A percentile compares a stretch with the other conserved stretches of the same genome.
phyloP scores from a whole-genome alignment of 2,888 invertebrate species.

The Phania funesta region DNA sequence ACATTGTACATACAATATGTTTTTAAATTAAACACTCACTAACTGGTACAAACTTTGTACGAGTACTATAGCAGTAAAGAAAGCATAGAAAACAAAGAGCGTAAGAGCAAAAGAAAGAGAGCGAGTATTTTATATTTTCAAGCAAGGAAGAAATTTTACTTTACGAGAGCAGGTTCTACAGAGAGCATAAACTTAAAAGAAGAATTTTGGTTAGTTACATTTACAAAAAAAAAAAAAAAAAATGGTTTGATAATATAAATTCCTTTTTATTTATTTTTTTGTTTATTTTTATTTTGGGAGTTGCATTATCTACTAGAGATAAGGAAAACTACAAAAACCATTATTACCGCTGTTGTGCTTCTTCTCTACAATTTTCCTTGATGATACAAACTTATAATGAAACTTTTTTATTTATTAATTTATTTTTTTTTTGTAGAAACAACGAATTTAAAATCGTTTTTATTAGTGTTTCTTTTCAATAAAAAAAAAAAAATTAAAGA shows the following conservation, averaged over 20 bases:
- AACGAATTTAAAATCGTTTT: no score
- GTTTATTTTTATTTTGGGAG: background rate
- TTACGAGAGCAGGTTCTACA: background rate
- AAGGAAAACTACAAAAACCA: conserved; percentile 12
- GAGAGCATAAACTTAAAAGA: background rate
- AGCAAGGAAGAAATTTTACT: background rate
- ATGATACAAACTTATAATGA: background rate
- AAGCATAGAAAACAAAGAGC: background rate
- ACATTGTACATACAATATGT: no score
- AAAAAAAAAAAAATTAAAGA: conserved; percentile 16
- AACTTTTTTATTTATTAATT: no score
- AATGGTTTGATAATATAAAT: background rate
- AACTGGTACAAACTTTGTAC: background rate
- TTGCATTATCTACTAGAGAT: background rate
- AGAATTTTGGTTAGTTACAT: background rate
- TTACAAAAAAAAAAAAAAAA: background rate
- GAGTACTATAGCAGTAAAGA: background rate
- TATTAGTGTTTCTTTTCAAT: background rate
- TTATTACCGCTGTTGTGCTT: conserved; percentile 10
- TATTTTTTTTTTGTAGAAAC: no score
- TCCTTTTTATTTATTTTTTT: background rate
- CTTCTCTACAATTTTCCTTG: background rate
- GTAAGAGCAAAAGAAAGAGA: background rate
- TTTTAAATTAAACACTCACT: no score
- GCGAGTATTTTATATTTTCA: background rate